A percentile compares a stretch with the other conserved stretches of the same genome.
Evolutionary conservation across 1,140 invertebrate species (phyloP).

Genomic region (Pogonomyrmex californicus): DNA sequence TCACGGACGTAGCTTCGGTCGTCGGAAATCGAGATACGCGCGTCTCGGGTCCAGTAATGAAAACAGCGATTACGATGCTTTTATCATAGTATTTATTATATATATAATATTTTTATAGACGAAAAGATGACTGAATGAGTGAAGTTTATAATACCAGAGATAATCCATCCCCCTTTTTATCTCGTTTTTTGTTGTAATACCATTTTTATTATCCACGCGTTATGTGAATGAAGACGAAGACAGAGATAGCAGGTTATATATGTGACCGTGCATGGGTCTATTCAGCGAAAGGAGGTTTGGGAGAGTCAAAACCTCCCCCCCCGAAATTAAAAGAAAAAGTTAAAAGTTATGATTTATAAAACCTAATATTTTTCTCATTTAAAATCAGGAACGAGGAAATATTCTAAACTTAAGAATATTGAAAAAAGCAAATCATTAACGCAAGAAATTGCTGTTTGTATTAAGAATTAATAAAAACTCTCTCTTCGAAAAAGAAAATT

Average conservation of each 20-base stretch:
- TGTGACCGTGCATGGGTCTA: background rate
- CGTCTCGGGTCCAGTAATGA: slow-evolving; percentile 3
- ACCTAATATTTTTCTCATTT: too few relatives aligned
- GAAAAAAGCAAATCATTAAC: too few relatives aligned
- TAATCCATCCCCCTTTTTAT: background rate
- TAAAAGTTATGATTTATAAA: too few relatives aligned
- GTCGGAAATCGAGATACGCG: slow-evolving; percentile 13
- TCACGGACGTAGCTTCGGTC: background rate
- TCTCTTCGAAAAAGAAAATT: too few relatives aligned
- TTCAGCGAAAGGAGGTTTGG: too few relatives aligned
- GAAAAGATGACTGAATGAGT: background rate
- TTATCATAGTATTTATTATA: slow-evolving; percentile 11
- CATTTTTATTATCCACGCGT: background rate
- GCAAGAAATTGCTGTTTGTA: too few relatives aligned
- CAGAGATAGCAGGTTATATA: background rate
- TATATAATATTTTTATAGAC: background rate
- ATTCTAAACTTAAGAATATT: too few relatives aligned
- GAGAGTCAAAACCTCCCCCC: too few relatives aligned
- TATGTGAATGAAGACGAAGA: background rate
- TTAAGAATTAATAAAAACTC: too few relatives aligned
- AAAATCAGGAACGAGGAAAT: too few relatives aligned
- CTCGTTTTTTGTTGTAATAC: background rate
- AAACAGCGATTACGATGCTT: slow-evolving; percentile 20
- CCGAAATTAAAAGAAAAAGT: too few relatives aligned
- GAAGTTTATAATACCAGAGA: background rate